Conservation (phyloP, 2,888 invertebrate species). For the Tricholauxania praeusta region DNA sequence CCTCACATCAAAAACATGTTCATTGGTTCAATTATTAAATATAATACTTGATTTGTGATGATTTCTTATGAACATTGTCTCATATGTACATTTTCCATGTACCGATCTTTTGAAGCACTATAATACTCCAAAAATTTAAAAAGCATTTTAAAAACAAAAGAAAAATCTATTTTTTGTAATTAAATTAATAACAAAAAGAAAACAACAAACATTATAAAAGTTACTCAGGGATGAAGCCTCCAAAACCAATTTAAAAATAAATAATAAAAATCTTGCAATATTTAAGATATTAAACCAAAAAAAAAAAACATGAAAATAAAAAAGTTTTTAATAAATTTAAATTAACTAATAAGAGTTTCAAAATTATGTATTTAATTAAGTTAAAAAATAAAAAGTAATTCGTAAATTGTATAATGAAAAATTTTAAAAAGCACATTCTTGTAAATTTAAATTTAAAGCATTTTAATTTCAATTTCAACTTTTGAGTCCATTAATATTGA, state of each 20-base stretch:
- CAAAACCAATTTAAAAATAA: conserved; percentile 58
- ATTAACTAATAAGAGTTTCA: conserved; percentile 38
- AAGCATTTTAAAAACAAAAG: conserved; percentile 39
- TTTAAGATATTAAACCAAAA: conserved; percentile 41
- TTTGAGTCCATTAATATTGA: no score
- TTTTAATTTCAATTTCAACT: no score
- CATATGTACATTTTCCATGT: no score
- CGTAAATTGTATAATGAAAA: no score
- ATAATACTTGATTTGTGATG: no score
- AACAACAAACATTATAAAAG: conserved; percentile 61
- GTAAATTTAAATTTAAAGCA: no score
- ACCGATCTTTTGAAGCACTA: no score
- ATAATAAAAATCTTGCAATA: conserved; percentile 46
- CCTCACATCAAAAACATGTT: no score
- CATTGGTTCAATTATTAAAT: no score
- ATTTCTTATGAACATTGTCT: no score
- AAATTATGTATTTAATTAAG: conserved; percentile 36
- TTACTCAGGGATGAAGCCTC: conserved; percentile 68
- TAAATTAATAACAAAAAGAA: conserved; percentile 55
- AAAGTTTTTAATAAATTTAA: conserved; percentile 56
- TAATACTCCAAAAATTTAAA: conserved; percentile 24
- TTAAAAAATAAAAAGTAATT: conserved; percentile 21
- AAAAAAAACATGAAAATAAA: conserved; percentile 43
- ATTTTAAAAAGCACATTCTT: no score
- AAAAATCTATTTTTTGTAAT: conserved; percentile 36